These are phyloP conservation scores for Harpagifer antarcticus DNA, from an alignment of 2,797 vertebrate genomes.

Conservation along the genomic window DNA sequence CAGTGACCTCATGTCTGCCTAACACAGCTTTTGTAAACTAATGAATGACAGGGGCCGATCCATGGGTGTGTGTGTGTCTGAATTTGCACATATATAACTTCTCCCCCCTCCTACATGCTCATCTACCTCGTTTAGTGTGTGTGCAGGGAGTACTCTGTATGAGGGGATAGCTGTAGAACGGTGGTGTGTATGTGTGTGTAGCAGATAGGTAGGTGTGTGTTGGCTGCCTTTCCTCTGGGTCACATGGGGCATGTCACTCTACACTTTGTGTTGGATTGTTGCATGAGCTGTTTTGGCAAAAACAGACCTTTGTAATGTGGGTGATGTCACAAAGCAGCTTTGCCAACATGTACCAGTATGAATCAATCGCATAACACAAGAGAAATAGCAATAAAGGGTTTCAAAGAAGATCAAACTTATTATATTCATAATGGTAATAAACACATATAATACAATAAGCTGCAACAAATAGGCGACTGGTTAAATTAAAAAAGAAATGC, in stretches of 20 bases:
- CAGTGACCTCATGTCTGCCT: slow-evolving; percentile 85
- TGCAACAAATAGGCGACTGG: too few species aligned
- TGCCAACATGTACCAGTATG: not conserved
- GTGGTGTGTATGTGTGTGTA: slow-evolving; percentile 32
- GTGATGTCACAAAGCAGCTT: slow-evolving; percentile 2
- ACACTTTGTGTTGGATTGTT: slow-evolving; percentile 33
- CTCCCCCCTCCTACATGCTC: slow-evolving; percentile 28
- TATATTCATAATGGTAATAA: too few species aligned
- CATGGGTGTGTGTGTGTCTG: not conserved
- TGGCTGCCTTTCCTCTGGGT: slow-evolving; percentile 14
- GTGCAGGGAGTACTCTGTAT: slow-evolving; percentile 44
- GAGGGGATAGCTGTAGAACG: slow-evolving; percentile 40
- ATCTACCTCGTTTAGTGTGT: slow-evolving; percentile 35
- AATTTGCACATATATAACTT: slow-evolving; percentile 63
- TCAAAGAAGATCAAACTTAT: too few species aligned
- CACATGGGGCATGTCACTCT: slow-evolving; percentile 23
- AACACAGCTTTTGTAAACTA: slow-evolving; percentile 81
- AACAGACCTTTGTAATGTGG: slow-evolving; percentile 14
- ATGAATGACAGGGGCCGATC: slow-evolving; percentile 79
- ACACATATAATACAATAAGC: too few species aligned
- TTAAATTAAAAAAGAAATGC: too few species aligned
- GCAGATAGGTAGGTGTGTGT: slow-evolving; percentile 18
- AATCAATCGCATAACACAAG: not conserved
- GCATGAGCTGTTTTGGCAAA: slow-evolving; percentile 44
- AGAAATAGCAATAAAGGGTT: not conserved